phyloP scores from a whole-genome alignment of 2,113 vertebrate species.

The Rhynchopsitta pachyrhyncha region DNA sequence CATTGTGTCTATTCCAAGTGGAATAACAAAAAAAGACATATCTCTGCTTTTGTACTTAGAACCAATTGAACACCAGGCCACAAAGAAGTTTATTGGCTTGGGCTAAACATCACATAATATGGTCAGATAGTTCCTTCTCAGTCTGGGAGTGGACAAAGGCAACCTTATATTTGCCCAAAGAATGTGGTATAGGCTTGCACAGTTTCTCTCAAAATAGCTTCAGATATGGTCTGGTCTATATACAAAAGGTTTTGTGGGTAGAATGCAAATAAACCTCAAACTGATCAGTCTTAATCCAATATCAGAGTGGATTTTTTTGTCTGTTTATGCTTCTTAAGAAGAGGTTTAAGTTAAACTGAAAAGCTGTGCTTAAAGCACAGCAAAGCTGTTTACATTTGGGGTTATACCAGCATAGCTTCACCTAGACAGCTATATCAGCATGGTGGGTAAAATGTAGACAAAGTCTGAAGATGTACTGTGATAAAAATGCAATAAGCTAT shows the following conservation, averaged over 20 bases:
- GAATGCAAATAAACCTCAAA: background rate
- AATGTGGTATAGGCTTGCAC: background rate
- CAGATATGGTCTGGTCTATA: background rate
- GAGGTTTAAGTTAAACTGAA: slow-evolving; percentile 33
- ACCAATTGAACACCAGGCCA: background rate
- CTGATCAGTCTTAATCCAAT: slow-evolving; percentile 9
- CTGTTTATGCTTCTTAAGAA: slow-evolving; percentile 15
- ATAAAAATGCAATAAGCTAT: background rate
- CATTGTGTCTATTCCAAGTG: background rate
- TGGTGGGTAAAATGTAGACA: background rate
- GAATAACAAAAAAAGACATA: background rate
- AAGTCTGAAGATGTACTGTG: background rate
- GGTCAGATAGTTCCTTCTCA: background rate
- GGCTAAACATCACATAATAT: background rate
- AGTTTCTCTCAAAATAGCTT: background rate
- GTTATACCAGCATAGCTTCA: background rate
- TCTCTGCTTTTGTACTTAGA: background rate
- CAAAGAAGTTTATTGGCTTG: background rate
- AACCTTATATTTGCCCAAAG: background rate
- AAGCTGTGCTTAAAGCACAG: background rate
- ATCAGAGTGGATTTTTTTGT: background rate
- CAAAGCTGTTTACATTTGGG: slow-evolving; percentile 5
- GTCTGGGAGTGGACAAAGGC: background rate
- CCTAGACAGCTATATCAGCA: slow-evolving; percentile 15
- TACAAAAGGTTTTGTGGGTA: background rate